Conservation (phyloP, 2,888 invertebrate genomes). For the Halictus ligatus region DNA sequence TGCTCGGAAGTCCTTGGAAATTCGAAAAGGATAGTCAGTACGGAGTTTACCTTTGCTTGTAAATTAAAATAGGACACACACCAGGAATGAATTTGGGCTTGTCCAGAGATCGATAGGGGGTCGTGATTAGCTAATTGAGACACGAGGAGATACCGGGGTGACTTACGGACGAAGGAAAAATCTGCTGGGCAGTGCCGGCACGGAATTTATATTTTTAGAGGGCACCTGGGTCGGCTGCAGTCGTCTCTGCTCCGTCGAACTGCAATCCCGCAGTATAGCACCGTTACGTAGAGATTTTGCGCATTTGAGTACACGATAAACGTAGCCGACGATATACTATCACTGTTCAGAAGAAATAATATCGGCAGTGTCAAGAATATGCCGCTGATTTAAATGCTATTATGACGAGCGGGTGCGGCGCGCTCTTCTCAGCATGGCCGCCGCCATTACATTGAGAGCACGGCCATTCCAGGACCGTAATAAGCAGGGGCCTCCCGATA, state of each 20-base stretch:
- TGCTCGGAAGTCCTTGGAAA: slow-evolving; percentile 60
- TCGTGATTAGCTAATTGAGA: slow-evolving; percentile 69
- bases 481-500: slow-evolving; percentile 29
- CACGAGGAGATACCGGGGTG: slow-evolving; percentile 63
- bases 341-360: slow-evolving; percentile 43
- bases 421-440: slow-evolving; percentile 81
- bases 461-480: slow-evolving; percentile 77
- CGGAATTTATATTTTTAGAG: slow-evolving; percentile 83
- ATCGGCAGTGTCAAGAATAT: slow-evolving; percentile 58
- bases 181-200: slow-evolving; percentile 77
- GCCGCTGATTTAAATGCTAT: slow-evolving; percentile 71
- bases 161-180: slow-evolving; percentile 69
- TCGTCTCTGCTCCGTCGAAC: slow-evolving; percentile 56
- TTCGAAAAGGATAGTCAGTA: slow-evolving; percentile 52
- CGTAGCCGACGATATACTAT: slow-evolving; percentile 45
- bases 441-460: slow-evolving; percentile 80
- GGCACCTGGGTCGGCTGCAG: slow-evolving; percentile 79
- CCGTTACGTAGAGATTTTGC: slow-evolving; percentile 52
- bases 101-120: slow-evolving; percentile 69
- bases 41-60: slow-evolving; percentile 56
- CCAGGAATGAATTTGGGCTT: slow-evolving; percentile 57
- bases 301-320: slow-evolving; percentile 45
- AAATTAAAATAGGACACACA: slow-evolving; percentile 65
- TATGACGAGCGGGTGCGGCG: slow-evolving; percentile 80
- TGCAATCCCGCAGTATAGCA: slow-evolving; percentile 48